Evolutionary conservation across 2,797 vertebrate genomes (phyloP).

Genomic region (Pempheris klunzingeri): DNA sequence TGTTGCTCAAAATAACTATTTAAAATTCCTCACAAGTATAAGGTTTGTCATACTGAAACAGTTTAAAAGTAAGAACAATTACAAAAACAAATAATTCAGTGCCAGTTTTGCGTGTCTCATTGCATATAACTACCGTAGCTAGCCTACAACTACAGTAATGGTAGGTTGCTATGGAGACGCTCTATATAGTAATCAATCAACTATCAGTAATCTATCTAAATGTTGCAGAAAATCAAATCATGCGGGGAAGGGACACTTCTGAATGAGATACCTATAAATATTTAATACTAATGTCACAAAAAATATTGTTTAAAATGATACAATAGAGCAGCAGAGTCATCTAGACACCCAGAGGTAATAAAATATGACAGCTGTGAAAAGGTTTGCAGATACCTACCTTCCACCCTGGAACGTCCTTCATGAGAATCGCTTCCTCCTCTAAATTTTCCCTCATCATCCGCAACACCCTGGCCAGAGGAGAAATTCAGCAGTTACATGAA

Average conservation of each 20-base stretch:
- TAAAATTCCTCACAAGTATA: not conserved
- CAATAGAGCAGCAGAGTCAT: too few relatives aligned
- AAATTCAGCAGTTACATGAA: not conserved
- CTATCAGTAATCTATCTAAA: not conserved
- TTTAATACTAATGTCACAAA: too few relatives aligned
- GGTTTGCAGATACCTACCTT: too few relatives aligned
- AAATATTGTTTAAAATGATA: too few relatives aligned
- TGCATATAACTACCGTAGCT: not conserved
- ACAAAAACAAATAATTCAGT: too few relatives aligned
- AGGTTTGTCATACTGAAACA: not conserved
- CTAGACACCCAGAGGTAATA: too few relatives aligned
- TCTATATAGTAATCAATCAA: too few relatives aligned
- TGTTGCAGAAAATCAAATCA: too few relatives aligned
- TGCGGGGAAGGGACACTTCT: too few relatives aligned
- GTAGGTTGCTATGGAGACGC: not conserved
- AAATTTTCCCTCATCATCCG: constrained; percentile 90
- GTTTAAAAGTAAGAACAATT: not conserved
- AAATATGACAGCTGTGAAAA: too few relatives aligned
- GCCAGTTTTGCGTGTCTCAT: not conserved
- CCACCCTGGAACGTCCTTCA: constrained; percentile 95
- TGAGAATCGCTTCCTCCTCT: constrained; percentile 93
- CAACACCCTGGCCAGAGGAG: constrained; percentile 78
- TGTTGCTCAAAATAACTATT: too few relatives aligned
- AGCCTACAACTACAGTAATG: not conserved
- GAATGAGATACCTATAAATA: too few relatives aligned